Base-by-base conservation (phyloP, 2,113 vertebrate genomes). In the Sinosuthora webbiana region DNA sequence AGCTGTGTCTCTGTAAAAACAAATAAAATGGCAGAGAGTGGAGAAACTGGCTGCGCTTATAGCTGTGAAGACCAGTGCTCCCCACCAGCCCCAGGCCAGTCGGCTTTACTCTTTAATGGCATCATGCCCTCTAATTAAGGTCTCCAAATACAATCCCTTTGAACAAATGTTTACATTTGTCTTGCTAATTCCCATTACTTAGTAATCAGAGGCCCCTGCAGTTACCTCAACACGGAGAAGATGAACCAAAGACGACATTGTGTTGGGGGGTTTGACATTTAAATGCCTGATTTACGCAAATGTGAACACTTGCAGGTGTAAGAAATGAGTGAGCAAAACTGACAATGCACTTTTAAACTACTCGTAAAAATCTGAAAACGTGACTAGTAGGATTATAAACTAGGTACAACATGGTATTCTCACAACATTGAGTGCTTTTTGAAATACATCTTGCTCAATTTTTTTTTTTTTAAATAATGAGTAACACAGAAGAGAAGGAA, bases 121-220 rank as follows among this genome's bases (percentile, higher is more conserved):
- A 76, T 86, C 73, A 45, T 88, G 81, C 89, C 93, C 96, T 95
- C 91, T 95, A 97, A 97, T 97, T 97, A 96, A 88, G 78, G 42
- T 52, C 83, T 81, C 73, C 62, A 92, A 94, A 49, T 78, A 83
- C 82, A 95, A 92, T 44, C 45, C 49, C 89, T 97, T 97, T 97
- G 95, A 97, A 97, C 86, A 95, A 95, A 81, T 96, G 92, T 95
- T 94, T 95, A 79, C 95, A 87, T 96, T 95, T 96, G 79, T 95
- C 93, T 90, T 94, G 67, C 87, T 97, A 96, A 94, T 90, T 86
- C 53, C 80, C 84, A 83, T 89, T 81, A 87, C 63, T 90, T 94
- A 93, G 79, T 87, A 91, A 89, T 73, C 80, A 91, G 81, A 87
- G 59, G 57, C 45, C 86, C 41, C 68, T 89, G 70, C 33, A 91